Evolutionary conservation across 2,888 invertebrate species (phyloP).

Genomic region (Callinectes sapidus): DNA sequence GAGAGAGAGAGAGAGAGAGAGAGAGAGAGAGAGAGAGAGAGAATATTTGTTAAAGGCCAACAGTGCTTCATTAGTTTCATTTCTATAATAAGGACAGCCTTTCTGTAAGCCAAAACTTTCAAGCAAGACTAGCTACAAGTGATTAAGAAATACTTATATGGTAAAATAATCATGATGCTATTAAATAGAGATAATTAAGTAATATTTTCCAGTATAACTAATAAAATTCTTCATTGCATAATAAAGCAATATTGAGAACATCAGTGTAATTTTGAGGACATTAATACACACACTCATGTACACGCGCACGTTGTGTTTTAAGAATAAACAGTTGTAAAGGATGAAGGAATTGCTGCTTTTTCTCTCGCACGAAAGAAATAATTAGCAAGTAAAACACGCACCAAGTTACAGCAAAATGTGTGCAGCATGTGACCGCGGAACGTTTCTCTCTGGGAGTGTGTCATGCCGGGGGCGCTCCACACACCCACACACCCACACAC

Average conservation of each 20-base stretch:
- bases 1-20: slow-evolving; percentile 34
- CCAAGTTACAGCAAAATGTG: background rate
- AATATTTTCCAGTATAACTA: background rate
- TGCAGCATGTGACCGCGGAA: background rate
- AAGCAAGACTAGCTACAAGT: too few species aligned
- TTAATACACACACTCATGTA: background rate
- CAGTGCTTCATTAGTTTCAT: too few species aligned
- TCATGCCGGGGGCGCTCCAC: background rate
- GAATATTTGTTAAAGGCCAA: background rate
- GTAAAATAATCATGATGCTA: background rate
- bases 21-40: slow-evolving; percentile 5
- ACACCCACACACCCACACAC: background rate
- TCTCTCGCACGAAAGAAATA: background rate
- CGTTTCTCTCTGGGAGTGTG: background rate
- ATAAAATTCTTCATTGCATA: background rate
- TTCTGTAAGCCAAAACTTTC: background rate
- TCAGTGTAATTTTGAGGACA: background rate
- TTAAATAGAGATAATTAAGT: background rate
- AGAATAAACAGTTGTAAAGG: background rate
- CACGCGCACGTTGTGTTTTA: background rate
- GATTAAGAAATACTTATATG: background rate
- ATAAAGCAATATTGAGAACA: too few species aligned
- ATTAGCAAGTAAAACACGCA: background rate
- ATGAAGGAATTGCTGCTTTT: background rate
- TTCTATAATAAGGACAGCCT: too few species aligned